Percentiles rank a stretch among this genome's conserved stretches.
phyloP scores from a whole-genome alignment of 2,113 vertebrate species.

The Rhabdomys dilectus region DNA sequence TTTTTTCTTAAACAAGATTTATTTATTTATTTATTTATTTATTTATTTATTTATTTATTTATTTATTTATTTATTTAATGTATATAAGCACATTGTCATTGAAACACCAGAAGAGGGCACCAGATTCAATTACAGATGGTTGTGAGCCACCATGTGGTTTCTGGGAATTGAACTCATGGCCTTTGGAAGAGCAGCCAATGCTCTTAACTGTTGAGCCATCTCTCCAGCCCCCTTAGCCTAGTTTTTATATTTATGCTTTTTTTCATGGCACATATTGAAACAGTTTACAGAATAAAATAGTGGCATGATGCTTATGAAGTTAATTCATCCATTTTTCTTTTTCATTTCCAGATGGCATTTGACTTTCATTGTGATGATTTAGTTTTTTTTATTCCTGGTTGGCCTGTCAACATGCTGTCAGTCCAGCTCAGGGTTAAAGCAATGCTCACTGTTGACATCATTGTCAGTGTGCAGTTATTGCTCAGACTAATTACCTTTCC shows the following conservation, averaged over 20 bases:
- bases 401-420: neutral
- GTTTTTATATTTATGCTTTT: constrained; percentile 15
- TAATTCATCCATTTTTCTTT: neutral
- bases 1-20: too few species aligned
- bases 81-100: too few species aligned
- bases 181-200: too few species aligned
- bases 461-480: neutral
- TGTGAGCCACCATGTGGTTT: too few species aligned
- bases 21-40: too few species aligned
- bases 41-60: too few species aligned
- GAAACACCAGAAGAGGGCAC: too few species aligned
- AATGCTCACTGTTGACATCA: neutral
- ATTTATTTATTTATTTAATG: too few species aligned
- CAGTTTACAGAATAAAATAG: neutral
- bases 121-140: too few species aligned
- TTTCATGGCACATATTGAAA: neutral
- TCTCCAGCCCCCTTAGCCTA: neutral
- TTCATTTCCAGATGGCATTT: neutral
- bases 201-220: too few species aligned
- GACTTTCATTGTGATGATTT: neutral
- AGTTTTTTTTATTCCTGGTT: neutral
- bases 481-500: neutral
- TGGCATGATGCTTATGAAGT: neutral
- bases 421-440: neutral
- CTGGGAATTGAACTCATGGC: too few species aligned